phyloP scores from a whole-genome alignment of 1,140 invertebrate genomes.

The Cyphomyrmex costatus region DNA sequence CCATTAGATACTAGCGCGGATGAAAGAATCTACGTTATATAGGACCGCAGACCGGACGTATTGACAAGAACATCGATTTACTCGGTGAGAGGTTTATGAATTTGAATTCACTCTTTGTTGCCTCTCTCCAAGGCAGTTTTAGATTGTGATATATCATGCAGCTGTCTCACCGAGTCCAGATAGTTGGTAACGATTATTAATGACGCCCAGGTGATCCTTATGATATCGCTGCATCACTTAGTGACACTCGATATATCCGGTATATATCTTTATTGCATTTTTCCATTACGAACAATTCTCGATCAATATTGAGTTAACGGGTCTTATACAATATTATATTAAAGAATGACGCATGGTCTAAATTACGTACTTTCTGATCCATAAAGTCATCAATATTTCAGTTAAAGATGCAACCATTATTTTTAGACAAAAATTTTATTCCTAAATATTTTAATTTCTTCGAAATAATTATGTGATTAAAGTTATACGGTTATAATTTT shows the following conservation, averaged over 20 bases:
- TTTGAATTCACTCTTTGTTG: conserved; percentile 44
- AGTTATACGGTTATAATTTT: neutral
- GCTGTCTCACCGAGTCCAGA: conserved; percentile 45
- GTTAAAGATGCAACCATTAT: neutral
- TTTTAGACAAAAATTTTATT: neutral
- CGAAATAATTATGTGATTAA: neutral
- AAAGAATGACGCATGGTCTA: neutral
- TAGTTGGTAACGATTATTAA: conserved; percentile 61
- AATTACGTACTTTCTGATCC: neutral
- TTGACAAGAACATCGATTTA: conserved; percentile 60
- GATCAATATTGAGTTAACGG: conserved; percentile 5
- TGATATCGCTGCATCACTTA: conserved; percentile 52
- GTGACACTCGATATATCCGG: conserved; percentile 16
- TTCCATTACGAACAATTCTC: conserved; percentile 15
- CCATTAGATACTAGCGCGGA: conserved; percentile 33
- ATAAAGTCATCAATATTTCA: neutral
- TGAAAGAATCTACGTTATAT: conserved; percentile 34
- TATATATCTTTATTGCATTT: conserved; percentile 16
- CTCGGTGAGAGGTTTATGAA: conserved; percentile 51
- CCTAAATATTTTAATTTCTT: neutral
- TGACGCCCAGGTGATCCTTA: conserved; percentile 38
- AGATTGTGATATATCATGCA: conserved; percentile 58
- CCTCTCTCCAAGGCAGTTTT: conserved; percentile 22
- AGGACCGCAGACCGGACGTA: neutral
- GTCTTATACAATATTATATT: neutral